phyloP scores from a whole-genome alignment of 2,888 invertebrate species.

The Erebia aethiops region DNA sequence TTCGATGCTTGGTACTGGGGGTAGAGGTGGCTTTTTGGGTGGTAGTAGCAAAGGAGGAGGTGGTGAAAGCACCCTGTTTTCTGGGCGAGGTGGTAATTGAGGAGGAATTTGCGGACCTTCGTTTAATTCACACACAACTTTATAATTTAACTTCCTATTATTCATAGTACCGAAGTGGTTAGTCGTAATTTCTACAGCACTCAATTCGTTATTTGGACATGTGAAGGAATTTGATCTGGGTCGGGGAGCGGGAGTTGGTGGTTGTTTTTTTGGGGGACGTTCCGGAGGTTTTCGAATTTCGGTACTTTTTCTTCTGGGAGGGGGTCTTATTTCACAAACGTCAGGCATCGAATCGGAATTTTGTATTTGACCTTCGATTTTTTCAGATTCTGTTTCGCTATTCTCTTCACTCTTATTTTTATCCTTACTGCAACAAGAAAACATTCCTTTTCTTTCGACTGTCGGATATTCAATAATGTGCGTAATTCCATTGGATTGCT shows the following conservation, averaged over 20 bases:
- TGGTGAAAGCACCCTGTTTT: conserved; percentile 66
- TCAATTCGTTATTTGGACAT: conserved; percentile 70
- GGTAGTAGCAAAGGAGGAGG: conserved; percentile 83
- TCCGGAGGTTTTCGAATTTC: conserved; percentile 85
- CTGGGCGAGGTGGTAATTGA: conserved; percentile 78
- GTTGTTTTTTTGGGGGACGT: conserved; percentile 85
- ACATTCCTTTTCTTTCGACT: conserved; percentile 87
- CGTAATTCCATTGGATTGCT: conserved; percentile 70
- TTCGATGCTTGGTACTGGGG: conserved; percentile 86
- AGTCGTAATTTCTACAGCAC: conserved; percentile 69
- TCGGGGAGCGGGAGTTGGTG: conserved; percentile 76
- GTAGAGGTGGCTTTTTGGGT: conserved; percentile 88
- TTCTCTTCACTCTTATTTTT: conserved; percentile 80
- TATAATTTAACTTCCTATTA: conserved; percentile 73
- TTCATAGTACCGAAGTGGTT: conserved; percentile 76
- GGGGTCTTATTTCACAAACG: conserved; percentile 84
- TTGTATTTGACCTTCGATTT: conserved; percentile 63
- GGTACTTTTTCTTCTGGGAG: conserved; percentile 83
- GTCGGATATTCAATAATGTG: conserved; percentile 89
- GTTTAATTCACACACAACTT: conserved; percentile 75
- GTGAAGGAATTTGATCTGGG: conserved; percentile 84
- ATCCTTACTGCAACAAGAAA: conserved; percentile 87
- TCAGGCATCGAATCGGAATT: conserved; percentile 74
- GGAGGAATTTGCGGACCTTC: conserved; percentile 72
- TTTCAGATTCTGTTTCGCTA: conserved; percentile 66